A percentile compares a stretch with the other conserved stretches of the same genome.
These are phyloP conservation scores for Hydropotes inermis DNA, from an alignment of 2,113 vertebrate species.

Conservation along the genomic window DNA sequence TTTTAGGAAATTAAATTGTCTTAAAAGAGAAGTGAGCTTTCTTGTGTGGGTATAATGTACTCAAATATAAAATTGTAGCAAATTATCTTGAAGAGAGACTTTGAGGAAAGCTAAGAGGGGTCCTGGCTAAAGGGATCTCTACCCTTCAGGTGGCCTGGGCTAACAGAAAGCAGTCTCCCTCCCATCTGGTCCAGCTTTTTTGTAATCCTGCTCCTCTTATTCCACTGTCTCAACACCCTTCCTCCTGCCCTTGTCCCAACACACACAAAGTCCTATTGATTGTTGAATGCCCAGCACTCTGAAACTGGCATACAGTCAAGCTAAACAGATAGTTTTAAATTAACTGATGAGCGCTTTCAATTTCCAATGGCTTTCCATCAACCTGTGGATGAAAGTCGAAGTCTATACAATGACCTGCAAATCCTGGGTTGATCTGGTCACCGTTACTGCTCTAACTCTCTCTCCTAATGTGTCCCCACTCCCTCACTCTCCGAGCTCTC, in stretches of 20 bases:
- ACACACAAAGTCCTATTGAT: background rate
- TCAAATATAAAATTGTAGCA: background rate
- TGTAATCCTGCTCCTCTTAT: background rate
- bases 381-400: background rate
- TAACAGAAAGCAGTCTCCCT: background rate
- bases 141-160: background rate
- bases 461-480: background rate
- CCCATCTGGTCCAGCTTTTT: background rate
- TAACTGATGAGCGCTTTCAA: background rate
- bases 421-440: too few relatives aligned
- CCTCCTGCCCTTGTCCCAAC: fast-evolving
- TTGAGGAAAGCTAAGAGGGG: background rate
- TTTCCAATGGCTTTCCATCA: background rate
- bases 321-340: background rate
- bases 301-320: background rate
- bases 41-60: background rate
- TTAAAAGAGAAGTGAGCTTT: constrained; percentile 26
- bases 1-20: constrained; percentile 49
- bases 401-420: background rate
- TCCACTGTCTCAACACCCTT: too few relatives aligned
- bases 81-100: background rate
- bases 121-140: background rate
- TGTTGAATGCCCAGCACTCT: background rate
- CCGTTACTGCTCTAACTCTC: background rate
- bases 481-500: background rate